Evolutionary conservation across 1,140 invertebrate genomes (phyloP).

Genomic region (Anadara kagoshimensis): DNA sequence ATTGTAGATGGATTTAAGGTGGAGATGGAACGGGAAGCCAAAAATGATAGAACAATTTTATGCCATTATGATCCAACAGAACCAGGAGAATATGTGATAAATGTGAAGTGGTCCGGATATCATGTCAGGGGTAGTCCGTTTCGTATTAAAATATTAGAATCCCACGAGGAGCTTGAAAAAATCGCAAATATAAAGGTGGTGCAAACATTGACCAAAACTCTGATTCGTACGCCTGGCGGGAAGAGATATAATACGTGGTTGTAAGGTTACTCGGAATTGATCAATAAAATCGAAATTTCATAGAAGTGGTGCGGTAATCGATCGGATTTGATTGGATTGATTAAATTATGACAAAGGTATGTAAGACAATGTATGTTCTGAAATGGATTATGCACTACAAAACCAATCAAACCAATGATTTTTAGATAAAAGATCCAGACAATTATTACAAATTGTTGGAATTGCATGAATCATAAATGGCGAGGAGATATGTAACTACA

Average conservation of each 20-base stretch:
- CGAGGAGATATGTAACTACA: too few relatives aligned
- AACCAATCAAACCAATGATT: too few relatives aligned
- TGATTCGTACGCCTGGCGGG: not conserved
- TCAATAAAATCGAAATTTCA: too few relatives aligned
- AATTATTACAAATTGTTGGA: too few relatives aligned
- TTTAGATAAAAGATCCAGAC: too few relatives aligned
- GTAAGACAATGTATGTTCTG: too few relatives aligned
- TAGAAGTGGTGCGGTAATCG: too few relatives aligned
- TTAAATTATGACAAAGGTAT: too few relatives aligned
- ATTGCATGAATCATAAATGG: too few relatives aligned
- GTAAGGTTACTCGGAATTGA: too few relatives aligned
- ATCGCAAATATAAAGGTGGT: conserved; percentile 24
- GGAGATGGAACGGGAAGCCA: conserved; percentile 98
- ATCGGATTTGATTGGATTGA: too few relatives aligned
- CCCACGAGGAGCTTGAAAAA: conserved; percentile 89
- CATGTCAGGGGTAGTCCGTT: conserved; percentile 95
- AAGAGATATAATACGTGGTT: conserved; percentile 17
- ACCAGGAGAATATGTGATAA: conserved; percentile 97
- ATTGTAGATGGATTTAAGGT: conserved; percentile 92
- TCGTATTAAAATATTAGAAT: conserved; percentile 98
- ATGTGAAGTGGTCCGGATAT: conserved; percentile 98
- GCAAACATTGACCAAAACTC: conserved; percentile 14
- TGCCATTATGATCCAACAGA: conserved; percentile 98
- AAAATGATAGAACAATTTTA: conserved; percentile 97
- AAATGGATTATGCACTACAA: too few relatives aligned